A percentile compares a stretch with the other conserved stretches of the same genome.
Evolutionary conservation across 2,888 invertebrate species (phyloP).

Genomic region (Brachyopa scutellaris): DNA sequence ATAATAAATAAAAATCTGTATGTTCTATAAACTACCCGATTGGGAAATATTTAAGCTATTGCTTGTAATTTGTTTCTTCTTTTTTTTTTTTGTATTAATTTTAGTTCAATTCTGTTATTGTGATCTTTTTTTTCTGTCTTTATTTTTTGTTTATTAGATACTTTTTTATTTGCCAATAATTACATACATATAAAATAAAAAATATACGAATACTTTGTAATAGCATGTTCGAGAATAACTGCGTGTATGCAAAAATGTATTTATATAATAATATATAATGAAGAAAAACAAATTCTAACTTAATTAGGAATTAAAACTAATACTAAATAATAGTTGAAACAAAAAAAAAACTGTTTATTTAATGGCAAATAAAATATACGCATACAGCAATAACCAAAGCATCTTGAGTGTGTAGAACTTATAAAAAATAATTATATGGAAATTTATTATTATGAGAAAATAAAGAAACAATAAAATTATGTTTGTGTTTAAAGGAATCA

Average conservation of each 20-base stretch:
- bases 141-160: conserved; percentile 13
- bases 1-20: conserved; percentile 14
- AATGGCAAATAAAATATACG: conserved; percentile 73
- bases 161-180: conserved; percentile 44
- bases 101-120: conserved; percentile 36
- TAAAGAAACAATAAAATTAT: conserved; percentile 64
- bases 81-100: conserved; percentile 12
- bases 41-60: conserved; percentile 38
- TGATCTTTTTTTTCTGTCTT: conserved; percentile 34
- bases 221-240: conserved; percentile 9
- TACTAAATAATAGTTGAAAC: conserved; percentile 53
- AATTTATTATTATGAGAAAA: conserved; percentile 64
- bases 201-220: conserved; percentile 25
- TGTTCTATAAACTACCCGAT: conserved; percentile 38
- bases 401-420: conserved; percentile 77
- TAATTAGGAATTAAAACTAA: conserved; percentile 61
- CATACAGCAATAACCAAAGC: conserved; percentile 82
- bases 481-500: conserved; percentile 49
- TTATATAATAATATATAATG: neutral
- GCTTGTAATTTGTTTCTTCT: conserved; percentile 16
- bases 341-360: conserved; percentile 58
- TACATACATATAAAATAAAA: conserved; percentile 5
- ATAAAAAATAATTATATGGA: conserved; percentile 69
- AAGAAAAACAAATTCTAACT: conserved; percentile 44
- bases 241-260: conserved; percentile 10